Percentiles rank a stretch among this genome's conserved stretches.
Evolutionary conservation across 2,113 vertebrate genomes (phyloP).

Genomic region (crab-eating macaque (Macaca fascicularis)): T2T-MFA8v1.1 NC_088392.1:55950001-55950500

Average conservation of each 20-base stretch:
- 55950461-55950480: not conserved
- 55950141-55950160: too few species aligned
- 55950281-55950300: not conserved
- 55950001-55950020: not conserved
- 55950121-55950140: not conserved
- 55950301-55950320: not conserved
- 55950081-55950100: not conserved
- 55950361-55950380: not conserved
- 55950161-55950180: not conserved
- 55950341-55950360: not conserved
- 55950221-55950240: not conserved
- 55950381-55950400: not conserved
- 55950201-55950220: too few species aligned
- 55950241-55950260: not conserved
- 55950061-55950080: not conserved
- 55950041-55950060: not conserved
- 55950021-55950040: not conserved
- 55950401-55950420: not conserved
- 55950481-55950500: not conserved
- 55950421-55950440: not conserved
- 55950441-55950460: not conserved
- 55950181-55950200: not conserved
- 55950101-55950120: not conserved
- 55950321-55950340: not conserved
- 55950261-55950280: not conserved